A percentile compares a stretch with the other conserved stretches of the same genome.
Conservation (phyloP, 2,113 vertebrate genomes). For the Naja naja region DNA sequence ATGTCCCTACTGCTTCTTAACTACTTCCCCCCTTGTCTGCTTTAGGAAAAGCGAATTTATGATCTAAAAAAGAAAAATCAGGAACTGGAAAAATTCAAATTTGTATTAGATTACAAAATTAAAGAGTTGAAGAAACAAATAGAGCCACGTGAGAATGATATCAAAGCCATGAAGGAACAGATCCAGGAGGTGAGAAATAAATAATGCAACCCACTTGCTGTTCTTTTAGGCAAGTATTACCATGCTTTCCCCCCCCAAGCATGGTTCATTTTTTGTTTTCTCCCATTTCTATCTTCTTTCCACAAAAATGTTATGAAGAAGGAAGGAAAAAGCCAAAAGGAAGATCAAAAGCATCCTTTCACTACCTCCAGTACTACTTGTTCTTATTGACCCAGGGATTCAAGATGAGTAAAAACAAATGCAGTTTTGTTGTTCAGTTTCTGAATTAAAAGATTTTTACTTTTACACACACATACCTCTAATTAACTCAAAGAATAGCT, state of each 20-base stretch:
- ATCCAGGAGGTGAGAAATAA: conserved; percentile 76
- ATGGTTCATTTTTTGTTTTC: not conserved
- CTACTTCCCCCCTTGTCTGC: not conserved
- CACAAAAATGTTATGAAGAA: not conserved
- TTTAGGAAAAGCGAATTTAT: conserved; percentile 81
- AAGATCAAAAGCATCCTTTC: not conserved
- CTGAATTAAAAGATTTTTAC: not conserved
- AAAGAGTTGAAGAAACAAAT: conserved; percentile 82
- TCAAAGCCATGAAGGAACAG: conserved; percentile 78
- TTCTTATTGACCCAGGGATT: not conserved
- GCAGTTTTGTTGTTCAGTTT: not conserved
- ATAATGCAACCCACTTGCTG: not conserved
- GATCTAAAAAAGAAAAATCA: conserved; percentile 83
- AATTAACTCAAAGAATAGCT: not conserved
- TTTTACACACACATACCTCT: not conserved
- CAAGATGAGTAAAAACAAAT: not conserved
- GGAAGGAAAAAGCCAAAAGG: not conserved
- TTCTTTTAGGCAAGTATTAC: not conserved
- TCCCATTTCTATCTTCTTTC: not conserved
- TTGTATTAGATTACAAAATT: conserved; percentile 81
- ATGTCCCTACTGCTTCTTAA: not conserved
- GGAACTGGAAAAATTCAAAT: conserved; percentile 84
- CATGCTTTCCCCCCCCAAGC: not conserved
- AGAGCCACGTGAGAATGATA: conserved; percentile 80
- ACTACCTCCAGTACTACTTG: not conserved